Base-by-base conservation (phyloP, 2,113 vertebrate species). In the Ariopsis seemanni region DNA sequence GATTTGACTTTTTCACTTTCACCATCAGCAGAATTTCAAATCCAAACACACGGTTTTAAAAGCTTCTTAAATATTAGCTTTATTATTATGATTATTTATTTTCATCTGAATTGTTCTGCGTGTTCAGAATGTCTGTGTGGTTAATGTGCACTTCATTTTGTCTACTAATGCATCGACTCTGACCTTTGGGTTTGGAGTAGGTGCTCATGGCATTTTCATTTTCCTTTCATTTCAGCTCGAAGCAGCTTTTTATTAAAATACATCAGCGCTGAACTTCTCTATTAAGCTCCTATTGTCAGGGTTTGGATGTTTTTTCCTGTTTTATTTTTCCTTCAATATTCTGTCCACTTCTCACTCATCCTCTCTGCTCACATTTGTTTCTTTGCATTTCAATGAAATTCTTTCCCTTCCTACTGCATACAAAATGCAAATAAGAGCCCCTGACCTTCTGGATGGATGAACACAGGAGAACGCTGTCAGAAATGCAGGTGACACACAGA, bases 141-240 rank as follows among this genome's bases (percentile, higher is more conserved):
- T 71, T 84, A 34, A 84, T 74, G n/a, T 1, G 15, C n/a, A 2
- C 50, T 30, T 25, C 48, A 12, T 69, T 86, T 74, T 30, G 6
- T 4, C 11, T 4, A 11, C 34, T 87, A 87, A 87, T 82, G 86
- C 5, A 7, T 25, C 11, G 79, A 22, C 65, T 82, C 57, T 82
- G 79, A 82, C 79, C 50, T 71, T 55, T 22, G n/a, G 67, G 42
- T 14, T n/a, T 58, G 48, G 65, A 57, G 11, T 50, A 34, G 14
- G 63, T 4, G 78, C 53, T 57, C 18, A 10, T 82, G 86, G 67
- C 86, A 87, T 87, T 87, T 87, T 74, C 67, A 87, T 82, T 87
- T 20, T 62, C 4, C 34, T 50, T n/a, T 82, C 17, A 87, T 87
- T 86, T 81, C 52, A 25, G 2, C 27, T 81, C 17, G 8, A 79